Evolutionary conservation across 1,140 invertebrate species (phyloP).

Genomic region (Lysiphlebus fabarum): DNA sequence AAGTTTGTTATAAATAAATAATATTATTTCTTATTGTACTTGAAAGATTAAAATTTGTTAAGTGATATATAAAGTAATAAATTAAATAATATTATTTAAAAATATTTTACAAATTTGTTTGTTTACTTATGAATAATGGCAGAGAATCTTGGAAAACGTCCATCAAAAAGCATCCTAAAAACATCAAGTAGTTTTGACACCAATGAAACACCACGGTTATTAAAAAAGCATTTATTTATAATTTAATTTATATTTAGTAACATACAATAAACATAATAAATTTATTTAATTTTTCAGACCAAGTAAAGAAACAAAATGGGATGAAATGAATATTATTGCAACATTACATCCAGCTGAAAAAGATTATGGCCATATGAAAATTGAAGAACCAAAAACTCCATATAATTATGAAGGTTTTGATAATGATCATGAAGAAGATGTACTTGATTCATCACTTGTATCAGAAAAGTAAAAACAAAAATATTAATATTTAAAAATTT

Average conservation of each 20-base stretch:
- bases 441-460: slow-evolving; percentile 73
- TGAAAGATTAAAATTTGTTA: no score
- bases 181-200: slow-evolving; percentile 85
- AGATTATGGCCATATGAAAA: slow-evolving; percentile 99
- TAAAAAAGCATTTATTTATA: slow-evolving; percentile 16
- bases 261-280: no score
- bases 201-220: slow-evolving; percentile 59
- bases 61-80: no score
- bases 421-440: slow-evolving; percentile 68
- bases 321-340: slow-evolving; percentile 99
- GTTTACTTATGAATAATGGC: slow-evolving; percentile 39
- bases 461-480: slow-evolving; percentile 64
- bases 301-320: slow-evolving; percentile 87
- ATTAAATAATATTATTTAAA: not conserved
- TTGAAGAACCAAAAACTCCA: slow-evolving; percentile 97
- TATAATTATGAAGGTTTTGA: slow-evolving; percentile 75
- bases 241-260: not conserved
- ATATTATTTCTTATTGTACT: no score
- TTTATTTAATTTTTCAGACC: slow-evolving; percentile 52
- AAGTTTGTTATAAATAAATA: no score
- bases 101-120: slow-evolving; percentile 2
- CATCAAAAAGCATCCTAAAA: slow-evolving; percentile 89
- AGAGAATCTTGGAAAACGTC: slow-evolving; percentile 57
- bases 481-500: slow-evolving; percentile 46
- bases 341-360: slow-evolving; percentile 97